Base-by-base conservation (phyloP, 2,113 vertebrate species). In the Centropus unirufus region DNA sequence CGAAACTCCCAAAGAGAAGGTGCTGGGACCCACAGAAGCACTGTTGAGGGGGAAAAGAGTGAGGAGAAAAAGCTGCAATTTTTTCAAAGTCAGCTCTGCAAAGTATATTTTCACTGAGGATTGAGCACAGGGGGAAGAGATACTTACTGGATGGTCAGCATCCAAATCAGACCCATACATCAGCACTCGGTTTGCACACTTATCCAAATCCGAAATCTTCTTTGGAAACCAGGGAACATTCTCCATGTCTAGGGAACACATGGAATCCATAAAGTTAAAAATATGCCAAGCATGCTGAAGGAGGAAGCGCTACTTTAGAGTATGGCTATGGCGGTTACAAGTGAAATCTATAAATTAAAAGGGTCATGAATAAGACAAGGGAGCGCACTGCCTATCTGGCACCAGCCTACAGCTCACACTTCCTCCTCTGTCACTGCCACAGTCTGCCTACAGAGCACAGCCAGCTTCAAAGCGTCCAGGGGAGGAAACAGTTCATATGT, bases 101-200 rank as follows among this genome's bases (percentile, higher is more conserved):
- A 47, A 72, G 42, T n/a, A 23, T 2, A 0, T 69, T 72, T 64
- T 44, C 34, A 23, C 21, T 68, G 9, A 18, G 11, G 22, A 24
- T 2, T 64, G 36, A 27, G 8, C 22, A 14, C 14, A 23, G 26
- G 22, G 34, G 51, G 32, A 3, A 26, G 29, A 68, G 42, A n/a
- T 96, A 96, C 96, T 97, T 95, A 99, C 99, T 23, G 99, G 99
- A 76, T 99, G 99, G 75, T 99, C 99, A 1, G 99, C 99, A 94
- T 99, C 99, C 95, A 99, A 96, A 51, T 99, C 99, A 0, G 98
- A 99, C 29, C 99, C 99, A 0, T 99, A 99, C 99, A 99, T 99
- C 97, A 99, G 96, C 91, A 99, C 99, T 86, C 99, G 97, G 95
- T 99, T 99, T 29, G 99, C 98, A 97, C 99, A 99, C 89, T 98